Evolutionary conservation across 2,888 invertebrate species (phyloP).

Genomic region (Pantelozetes paolii): DNA sequence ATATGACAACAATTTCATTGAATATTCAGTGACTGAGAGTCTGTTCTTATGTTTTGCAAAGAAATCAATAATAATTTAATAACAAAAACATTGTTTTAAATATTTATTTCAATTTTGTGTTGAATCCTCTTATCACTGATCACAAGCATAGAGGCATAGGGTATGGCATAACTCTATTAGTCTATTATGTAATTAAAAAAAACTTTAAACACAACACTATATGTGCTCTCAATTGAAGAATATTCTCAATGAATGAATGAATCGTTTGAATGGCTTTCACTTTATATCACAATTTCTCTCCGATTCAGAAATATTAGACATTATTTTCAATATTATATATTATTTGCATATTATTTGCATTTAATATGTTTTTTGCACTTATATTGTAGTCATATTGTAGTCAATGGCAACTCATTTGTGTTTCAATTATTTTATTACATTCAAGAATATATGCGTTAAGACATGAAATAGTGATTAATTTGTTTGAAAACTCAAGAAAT

Average conservation of each 20-base stretch:
- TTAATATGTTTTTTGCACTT: slow-evolving; percentile 21
- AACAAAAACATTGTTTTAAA: too few relatives aligned
- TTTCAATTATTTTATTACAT: too few relatives aligned
- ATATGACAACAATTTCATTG: too few relatives aligned
- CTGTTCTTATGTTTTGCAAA: too few relatives aligned
- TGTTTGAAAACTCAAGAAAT: too few relatives aligned
- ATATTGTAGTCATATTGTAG: slow-evolving; percentile 8
- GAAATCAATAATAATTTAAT: too few relatives aligned
- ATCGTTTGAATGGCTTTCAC: not conserved
- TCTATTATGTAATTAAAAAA: not conserved
- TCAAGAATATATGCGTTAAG: too few relatives aligned
- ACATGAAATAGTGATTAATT: too few relatives aligned
- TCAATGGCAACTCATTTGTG: slow-evolving; percentile 26
- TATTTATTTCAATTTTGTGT: too few relatives aligned
- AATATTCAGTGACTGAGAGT: too few relatives aligned
- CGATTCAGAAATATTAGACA: not conserved
- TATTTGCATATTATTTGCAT: slow-evolving; percentile 12
- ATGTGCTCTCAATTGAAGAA: not conserved
- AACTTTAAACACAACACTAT: not conserved
- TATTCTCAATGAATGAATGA: not conserved
- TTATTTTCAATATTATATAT: not conserved
- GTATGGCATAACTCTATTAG: not conserved
- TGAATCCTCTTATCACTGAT: not conserved
- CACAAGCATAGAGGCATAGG: not conserved
- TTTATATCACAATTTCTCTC: slow-evolving; percentile 4